phyloP scores from a whole-genome alignment of 2,888 invertebrate species.

The Thalpophila matura region DNA sequence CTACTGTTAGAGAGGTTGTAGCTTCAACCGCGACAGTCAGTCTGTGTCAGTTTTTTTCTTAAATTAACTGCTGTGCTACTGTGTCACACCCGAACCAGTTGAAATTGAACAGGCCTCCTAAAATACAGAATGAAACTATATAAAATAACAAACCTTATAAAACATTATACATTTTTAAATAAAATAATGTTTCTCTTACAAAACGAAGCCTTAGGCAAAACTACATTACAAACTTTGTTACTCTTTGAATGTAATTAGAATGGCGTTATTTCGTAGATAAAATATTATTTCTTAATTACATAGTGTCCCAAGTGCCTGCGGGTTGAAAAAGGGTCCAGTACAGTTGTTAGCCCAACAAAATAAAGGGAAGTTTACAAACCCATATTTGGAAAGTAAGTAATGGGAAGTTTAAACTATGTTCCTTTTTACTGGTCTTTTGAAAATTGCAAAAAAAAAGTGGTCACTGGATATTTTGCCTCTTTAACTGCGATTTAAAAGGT shows the following conservation, averaged over 20 bases:
- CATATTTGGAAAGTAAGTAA: constrained; percentile 5
- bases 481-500: not conserved
- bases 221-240: constrained; percentile 19
- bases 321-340: constrained; percentile 41
- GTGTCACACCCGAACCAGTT: too few relatives aligned
- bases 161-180: constrained; percentile 2
- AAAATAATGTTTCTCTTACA: constrained; percentile 6
- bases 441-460: constrained; percentile 1
- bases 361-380: constrained; percentile 7
- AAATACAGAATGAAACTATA: not conserved
- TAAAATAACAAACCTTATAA: constrained; percentile 1
- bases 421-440: constrained; percentile 6
- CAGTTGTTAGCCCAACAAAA: constrained; percentile 26
- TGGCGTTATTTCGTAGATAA: constrained; percentile 21
- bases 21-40: too few relatives aligned
- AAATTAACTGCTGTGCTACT: too few relatives aligned
- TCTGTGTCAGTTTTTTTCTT: too few relatives aligned
- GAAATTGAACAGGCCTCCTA: too few relatives aligned
- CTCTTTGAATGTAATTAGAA: constrained; percentile 41
- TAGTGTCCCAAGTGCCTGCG: constrained; percentile 26
- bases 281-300: constrained; percentile 57
- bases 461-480: not conserved
- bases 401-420: not conserved
- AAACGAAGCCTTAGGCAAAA: constrained; percentile 21
- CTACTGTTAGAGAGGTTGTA: too few relatives aligned